Conservation (phyloP, 2,888 invertebrate genomes). For the Drosophila limbata region DNA sequence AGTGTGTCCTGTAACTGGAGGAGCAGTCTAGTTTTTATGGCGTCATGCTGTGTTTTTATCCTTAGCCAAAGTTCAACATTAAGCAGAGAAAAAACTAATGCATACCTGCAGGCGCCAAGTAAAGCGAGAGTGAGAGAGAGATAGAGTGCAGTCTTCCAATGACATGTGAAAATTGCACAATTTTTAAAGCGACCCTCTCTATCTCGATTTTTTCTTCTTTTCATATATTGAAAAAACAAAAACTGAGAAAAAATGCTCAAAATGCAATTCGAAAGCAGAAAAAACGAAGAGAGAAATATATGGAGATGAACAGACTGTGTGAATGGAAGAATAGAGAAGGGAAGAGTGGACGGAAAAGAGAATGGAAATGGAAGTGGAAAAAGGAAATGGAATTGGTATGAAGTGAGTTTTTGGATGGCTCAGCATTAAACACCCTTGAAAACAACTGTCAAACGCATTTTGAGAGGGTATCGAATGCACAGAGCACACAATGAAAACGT, state of each 20-base stretch:
- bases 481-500: constrained; percentile 17
- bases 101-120: constrained; percentile 69
- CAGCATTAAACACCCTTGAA: constrained; percentile 80
- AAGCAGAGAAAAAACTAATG: constrained; percentile 44
- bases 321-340: background rate
- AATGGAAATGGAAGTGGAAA: background rate
- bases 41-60: constrained; percentile 22
- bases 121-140: constrained; percentile 1
- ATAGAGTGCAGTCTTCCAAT: constrained; percentile 10
- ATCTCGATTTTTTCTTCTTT: background rate
- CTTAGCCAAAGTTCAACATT: constrained; percentile 1
- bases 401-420: constrained; percentile 24
- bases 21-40: constrained; percentile 38
- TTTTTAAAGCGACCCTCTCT: background rate
- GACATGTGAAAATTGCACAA: constrained; percentile 25
- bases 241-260: background rate
- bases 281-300: background rate
- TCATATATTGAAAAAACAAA: background rate
- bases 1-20: constrained; percentile 45
- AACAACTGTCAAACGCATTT: constrained; percentile 82
- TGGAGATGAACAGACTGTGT: constrained; percentile 2
- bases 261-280: constrained; percentile 7
- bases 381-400: background rate
- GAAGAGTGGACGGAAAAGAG: background rate
- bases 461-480: constrained; percentile 53